Evolutionary conservation across 2,888 invertebrate genomes (phyloP), one percentile per base, ranked within the genome.

Genomic region (Eupithecia pulchellata): DNA sequence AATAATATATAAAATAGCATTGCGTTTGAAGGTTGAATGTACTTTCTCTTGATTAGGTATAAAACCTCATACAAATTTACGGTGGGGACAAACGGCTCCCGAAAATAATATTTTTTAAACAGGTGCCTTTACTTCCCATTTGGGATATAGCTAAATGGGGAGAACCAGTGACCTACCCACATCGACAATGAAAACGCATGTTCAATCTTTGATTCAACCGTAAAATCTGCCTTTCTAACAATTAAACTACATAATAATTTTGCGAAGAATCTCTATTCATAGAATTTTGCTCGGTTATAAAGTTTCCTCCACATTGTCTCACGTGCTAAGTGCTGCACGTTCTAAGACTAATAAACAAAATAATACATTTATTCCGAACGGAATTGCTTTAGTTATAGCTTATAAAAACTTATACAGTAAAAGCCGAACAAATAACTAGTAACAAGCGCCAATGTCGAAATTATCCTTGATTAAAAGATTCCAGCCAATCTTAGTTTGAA

Each of bases 401-500:
- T 61, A 64, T 66, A 66, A 66, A 67, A 72, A 66, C 66, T 69
- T 66, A 29, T 14, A 47, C 34, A 66, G 58, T 69, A 68, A 73
- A 66, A 64, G 60, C 60, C 32, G 20, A 70, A 42, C 70, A 64
- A 68, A 71, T 71, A 68, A 64, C 47, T 64, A 68, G 30, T 68
- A 57, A 67, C 64, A 55, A 72, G 67, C 64, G 69, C 32, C 64
- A 74, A 76, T 68, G 68, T 47, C 20, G 30, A 66, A 47, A 68
- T 60, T 67, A 55, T 66, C 71, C 68, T 66, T 75, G 70, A 76
- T 75, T 76, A 75, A 78, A 78, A 78, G 73, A 74, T 75, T 64
- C 66, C 74, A 77, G 71, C 76, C 78, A 77, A 76, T 77, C 77
- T 75, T 66, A 75, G 73, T 75, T 77, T 9, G 67, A 62, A 77